These are phyloP conservation scores for Yasuhikotakia modesta DNA, from an alignment of 2,797 vertebrate species.

Conservation along the genomic window DNA sequence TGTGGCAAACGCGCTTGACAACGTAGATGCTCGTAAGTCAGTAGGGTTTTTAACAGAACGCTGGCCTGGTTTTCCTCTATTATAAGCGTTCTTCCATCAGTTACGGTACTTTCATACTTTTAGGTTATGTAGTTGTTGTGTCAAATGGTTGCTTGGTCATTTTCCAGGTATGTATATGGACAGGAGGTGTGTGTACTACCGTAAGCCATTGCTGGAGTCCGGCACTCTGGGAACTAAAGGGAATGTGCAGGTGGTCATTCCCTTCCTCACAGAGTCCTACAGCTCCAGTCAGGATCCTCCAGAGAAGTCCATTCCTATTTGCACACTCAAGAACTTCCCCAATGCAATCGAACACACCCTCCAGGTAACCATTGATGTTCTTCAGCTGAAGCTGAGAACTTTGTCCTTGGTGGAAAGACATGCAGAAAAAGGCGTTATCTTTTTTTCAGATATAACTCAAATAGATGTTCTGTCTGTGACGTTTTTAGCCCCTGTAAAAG, in stretches of 20 bases:
- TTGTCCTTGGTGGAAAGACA: no score
- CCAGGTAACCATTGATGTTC: slow-evolving; percentile 76
- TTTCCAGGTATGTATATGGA: slow-evolving; percentile 92
- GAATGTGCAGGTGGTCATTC: slow-evolving; percentile 96
- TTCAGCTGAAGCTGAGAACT: no score
- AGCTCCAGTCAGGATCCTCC: slow-evolving; percentile 98
- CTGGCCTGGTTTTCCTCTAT: not conserved
- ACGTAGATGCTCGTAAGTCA: slow-evolving; percentile 91
- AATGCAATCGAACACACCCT: slow-evolving; percentile 97
- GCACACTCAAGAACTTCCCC: slow-evolving; percentile 97
- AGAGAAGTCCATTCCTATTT: slow-evolving; percentile 97
- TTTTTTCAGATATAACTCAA: no score
- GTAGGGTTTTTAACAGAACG: not conserved
- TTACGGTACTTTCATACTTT: not conserved
- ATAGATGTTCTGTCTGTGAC: no score
- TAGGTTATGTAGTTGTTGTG: no score
- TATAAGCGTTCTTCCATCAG: not conserved
- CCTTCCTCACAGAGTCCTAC: slow-evolving; percentile 95
- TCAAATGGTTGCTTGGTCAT: not conserved
- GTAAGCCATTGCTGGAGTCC: slow-evolving; percentile 93
- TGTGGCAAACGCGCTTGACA: slow-evolving; percentile 93
- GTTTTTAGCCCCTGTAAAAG: no score
- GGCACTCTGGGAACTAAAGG: slow-evolving; percentile 96
- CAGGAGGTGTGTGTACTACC: slow-evolving; percentile 93
- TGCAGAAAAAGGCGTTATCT: no score